phyloP scores from a whole-genome alignment of 2,113 vertebrate species.

The Hyperoodon ampullatus region DNA sequence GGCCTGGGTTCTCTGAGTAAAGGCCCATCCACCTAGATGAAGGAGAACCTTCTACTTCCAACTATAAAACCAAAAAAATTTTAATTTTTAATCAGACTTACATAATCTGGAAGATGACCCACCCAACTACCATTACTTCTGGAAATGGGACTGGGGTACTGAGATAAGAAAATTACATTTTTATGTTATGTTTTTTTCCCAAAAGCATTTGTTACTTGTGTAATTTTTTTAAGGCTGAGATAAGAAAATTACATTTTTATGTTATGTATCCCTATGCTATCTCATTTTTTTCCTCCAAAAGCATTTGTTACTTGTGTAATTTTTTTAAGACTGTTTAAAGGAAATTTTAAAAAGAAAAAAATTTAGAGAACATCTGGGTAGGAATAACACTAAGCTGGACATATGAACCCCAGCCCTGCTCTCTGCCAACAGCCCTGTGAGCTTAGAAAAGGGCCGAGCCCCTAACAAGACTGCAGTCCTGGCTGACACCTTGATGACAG shows the following conservation, averaged over 20 bases:
- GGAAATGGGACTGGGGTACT: background rate
- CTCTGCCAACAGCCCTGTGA: background rate
- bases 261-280: background rate
- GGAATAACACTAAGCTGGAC: background rate
- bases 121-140: background rate
- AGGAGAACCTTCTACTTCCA: background rate
- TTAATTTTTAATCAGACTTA: background rate
- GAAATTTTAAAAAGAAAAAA: constrained; percentile 25
- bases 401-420: background rate
- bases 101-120: background rate
- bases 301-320: background rate
- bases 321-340: background rate
- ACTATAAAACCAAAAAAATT: background rate
- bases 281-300: background rate
- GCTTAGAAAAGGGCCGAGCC: background rate
- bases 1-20: background rate
- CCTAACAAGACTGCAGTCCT: background rate
- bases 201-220: background rate
- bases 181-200: background rate
- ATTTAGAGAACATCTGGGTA: background rate
- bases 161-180: background rate
- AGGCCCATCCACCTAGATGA: background rate
- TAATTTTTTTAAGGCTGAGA: background rate
- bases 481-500: background rate
- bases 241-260: background rate